Evolutionary conservation across 2,797 vertebrate species (phyloP).

Genomic region (Sebastes variabilis): DNA sequence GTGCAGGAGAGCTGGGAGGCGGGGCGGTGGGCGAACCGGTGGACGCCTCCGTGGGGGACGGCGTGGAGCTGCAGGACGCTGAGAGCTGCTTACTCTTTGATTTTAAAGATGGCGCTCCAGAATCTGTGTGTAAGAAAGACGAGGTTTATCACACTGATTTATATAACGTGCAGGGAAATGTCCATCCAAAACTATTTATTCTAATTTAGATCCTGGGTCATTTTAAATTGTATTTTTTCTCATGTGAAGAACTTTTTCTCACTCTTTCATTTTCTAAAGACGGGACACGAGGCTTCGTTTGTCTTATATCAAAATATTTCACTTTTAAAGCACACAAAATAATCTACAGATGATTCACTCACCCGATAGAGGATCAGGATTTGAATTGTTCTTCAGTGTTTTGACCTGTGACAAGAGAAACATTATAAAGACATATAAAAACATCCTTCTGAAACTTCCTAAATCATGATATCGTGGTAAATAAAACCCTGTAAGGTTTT

Average conservation of each 20-base stretch:
- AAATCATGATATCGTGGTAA: background rate
- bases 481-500: background rate
- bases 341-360: slow-evolving; percentile 13
- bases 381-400: slow-evolving; percentile 69
- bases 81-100: slow-evolving; percentile 56
- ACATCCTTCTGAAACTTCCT: background rate
- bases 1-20: background rate
- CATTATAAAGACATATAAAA: background rate
- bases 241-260: too few species aligned
- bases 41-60: slow-evolving; percentile 5
- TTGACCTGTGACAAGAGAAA: slow-evolving; percentile 72
- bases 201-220: background rate
- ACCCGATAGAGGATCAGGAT: slow-evolving; percentile 70
- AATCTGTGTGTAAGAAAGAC: slow-evolving; percentile 44
- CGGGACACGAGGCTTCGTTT: background rate
- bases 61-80: slow-evolving; percentile 16
- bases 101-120: slow-evolving; percentile 54
- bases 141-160: background rate
- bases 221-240: background rate
- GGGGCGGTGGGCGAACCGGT: background rate
- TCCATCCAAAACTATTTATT: background rate
- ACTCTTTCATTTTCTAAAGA: background rate
- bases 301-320: background rate
- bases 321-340: background rate
- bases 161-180: background rate